Conservation (phyloP, 2,113 vertebrate species). For the Ptilorrhoa leucosticta region DNA sequence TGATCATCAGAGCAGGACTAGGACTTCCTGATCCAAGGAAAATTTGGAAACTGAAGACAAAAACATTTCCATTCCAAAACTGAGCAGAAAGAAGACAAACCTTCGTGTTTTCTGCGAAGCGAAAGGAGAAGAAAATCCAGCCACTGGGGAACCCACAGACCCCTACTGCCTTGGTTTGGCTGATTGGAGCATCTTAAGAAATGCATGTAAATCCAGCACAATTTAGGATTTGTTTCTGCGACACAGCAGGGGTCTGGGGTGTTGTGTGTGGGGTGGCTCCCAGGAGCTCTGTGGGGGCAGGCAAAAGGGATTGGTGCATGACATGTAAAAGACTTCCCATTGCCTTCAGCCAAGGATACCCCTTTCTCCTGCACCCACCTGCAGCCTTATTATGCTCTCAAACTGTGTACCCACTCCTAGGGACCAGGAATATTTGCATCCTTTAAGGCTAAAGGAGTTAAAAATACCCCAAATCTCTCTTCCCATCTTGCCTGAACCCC, state of each 20-base stretch:
- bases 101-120: not conserved
- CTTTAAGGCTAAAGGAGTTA: not conserved
- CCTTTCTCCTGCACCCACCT: not conserved
- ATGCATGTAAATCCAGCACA: not conserved
- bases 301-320: not conserved
- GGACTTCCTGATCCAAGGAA: not conserved
- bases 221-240: not conserved
- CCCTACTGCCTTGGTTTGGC: not conserved
- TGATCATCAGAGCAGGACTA: conserved; percentile 14
- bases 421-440: not conserved
- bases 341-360: not conserved
- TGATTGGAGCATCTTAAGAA: not conserved
- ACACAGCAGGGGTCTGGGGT: not conserved
- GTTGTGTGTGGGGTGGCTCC: not conserved
- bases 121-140: not conserved
- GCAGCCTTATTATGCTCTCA: not conserved
- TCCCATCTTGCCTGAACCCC: not conserved
- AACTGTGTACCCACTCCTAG: not conserved
- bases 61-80: conserved; percentile 1
- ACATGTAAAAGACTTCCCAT: not conserved
- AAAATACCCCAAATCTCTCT: not conserved
- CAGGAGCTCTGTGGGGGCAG: not conserved
- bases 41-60: conserved; percentile 1
- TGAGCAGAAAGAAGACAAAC: not conserved
- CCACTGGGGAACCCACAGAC: not conserved